These are phyloP conservation scores for Enhydra lutris DNA, from an alignment of 2,113 vertebrate species.

Conservation along the genomic window DNA sequence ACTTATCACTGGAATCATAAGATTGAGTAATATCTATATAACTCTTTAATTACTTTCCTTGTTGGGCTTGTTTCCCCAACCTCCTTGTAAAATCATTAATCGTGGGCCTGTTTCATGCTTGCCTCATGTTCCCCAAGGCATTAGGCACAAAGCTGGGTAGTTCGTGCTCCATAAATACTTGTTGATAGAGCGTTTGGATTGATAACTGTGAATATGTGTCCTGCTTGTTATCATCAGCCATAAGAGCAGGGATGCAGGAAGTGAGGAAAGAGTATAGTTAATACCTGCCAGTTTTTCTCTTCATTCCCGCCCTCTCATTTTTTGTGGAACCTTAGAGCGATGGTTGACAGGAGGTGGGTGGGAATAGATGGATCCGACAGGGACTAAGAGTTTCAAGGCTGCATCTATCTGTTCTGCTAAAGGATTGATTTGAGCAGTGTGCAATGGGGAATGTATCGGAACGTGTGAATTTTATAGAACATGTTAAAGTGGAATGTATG, in stretches of 20 bases:
- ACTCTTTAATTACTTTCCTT: background rate
- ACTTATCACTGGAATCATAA: background rate
- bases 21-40: background rate
- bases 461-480: constrained; percentile 20
- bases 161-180: background rate
- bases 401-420: constrained; percentile 35
- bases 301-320: constrained; percentile 26
- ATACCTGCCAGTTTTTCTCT: background rate
- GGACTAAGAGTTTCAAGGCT: constrained; percentile 12
- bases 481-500: background rate
- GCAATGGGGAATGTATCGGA: background rate
- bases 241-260: background rate
- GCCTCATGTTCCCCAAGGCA: background rate
- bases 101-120: background rate
- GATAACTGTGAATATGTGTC: background rate
- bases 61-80: background rate
- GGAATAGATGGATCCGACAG: background rate
- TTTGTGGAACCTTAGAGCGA: constrained; percentile 41
- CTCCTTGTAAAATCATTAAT: background rate
- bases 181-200: background rate
- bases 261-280: background rate
- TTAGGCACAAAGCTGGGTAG: background rate
- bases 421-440: constrained; percentile 4
- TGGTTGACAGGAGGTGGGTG: constrained; percentile 55
- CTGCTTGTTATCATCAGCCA: background rate